Base-by-base conservation (phyloP, 2,888 invertebrate genomes). In the Caenorhabditis sp. region DNA sequence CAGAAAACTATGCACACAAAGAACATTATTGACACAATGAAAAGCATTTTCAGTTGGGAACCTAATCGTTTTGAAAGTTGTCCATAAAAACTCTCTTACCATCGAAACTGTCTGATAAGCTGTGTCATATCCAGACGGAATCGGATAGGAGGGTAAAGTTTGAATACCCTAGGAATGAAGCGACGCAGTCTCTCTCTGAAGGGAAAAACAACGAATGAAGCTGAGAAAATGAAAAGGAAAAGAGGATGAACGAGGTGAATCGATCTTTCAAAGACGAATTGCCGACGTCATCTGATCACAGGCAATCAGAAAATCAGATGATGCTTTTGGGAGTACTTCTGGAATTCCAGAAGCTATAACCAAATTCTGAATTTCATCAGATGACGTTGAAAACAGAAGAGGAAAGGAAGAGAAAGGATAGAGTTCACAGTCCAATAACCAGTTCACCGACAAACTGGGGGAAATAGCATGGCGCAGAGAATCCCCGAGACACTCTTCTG, bases 361-460 rank as follows among this genome's bases (percentile, higher is more conserved):
- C 8, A 70, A 28, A 2, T 12, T 38, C 16, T 47, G 28, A 44
- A 26, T 22, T 63, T 63, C 63, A 44, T n/a, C 47, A 44, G 63
- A 44, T 63, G 63, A 44, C 28, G 41, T 31, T 35, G 22, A 49
- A 26, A 72, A 49, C n/a, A 1, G 19, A 14, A 61, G 24, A 16
- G 8, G 51, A 41, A 38, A 47, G 38, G 16, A 31, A 49, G 16
- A 28, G 41, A 58, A 22, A 58, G 51, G 24, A 47, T 4, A 64
- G 35, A 76, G 75, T 76, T 76, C 75, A 76, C 44, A 66, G 75
- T 68, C 75, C 68, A 56, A 63, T 47, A 73, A 76, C 75, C 68
- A 68, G 75, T 76, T 72, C 58, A 59, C 72, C 14, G 41, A 31
- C 14, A 22, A 58, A 22, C 26, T 19, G 6, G 19, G n/a, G 0